These are phyloP conservation scores for Litoditis marina DNA, from an alignment of 2,888 invertebrate species.

Conservation along the genomic window DNA sequence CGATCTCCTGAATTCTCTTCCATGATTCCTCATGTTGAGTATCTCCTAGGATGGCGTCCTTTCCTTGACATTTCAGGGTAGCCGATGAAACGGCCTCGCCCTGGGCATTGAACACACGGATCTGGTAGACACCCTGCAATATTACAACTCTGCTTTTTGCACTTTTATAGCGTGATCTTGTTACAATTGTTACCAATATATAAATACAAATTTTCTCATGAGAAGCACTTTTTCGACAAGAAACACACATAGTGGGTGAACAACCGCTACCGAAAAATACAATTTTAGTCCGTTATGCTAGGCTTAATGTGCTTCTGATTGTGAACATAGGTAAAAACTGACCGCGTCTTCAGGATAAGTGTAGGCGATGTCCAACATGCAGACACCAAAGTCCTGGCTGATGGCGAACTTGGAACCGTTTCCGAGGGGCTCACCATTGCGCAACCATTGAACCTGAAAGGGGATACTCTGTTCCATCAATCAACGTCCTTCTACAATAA, in stretches of 20 bases:
- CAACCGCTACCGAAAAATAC: no score
- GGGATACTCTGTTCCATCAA: no score
- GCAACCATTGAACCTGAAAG: slow-evolving; percentile 60
- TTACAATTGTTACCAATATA: no score
- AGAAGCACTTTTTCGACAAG: no score
- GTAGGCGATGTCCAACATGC: slow-evolving; percentile 81
- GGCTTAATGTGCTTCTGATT: no score
- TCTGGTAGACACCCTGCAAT: slow-evolving; percentile 93
- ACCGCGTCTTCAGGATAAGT: slow-evolving; percentile 80
- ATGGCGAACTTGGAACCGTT: slow-evolving; percentile 68
- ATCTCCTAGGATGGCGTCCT: slow-evolving; percentile 43
- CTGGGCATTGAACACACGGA: slow-evolving; percentile 82
- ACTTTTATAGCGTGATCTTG: no score
- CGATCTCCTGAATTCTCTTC: slow-evolving; percentile 72
- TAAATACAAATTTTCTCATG: no score
- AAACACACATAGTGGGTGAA: no score
- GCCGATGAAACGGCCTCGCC: slow-evolving; percentile 94
- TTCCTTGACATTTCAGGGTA: slow-evolving; percentile 68
- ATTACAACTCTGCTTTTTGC: no score
- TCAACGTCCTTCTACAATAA: no score
- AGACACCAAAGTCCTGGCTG: slow-evolving; percentile 93
- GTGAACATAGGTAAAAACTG: no score
- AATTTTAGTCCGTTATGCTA: no score
- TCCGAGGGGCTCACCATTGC: slow-evolving; percentile 59
- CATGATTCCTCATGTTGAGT: slow-evolving; percentile 78